Conservation (phyloP, 1,140 invertebrate genomes). For the Teleopsis dalmanni region DNA sequence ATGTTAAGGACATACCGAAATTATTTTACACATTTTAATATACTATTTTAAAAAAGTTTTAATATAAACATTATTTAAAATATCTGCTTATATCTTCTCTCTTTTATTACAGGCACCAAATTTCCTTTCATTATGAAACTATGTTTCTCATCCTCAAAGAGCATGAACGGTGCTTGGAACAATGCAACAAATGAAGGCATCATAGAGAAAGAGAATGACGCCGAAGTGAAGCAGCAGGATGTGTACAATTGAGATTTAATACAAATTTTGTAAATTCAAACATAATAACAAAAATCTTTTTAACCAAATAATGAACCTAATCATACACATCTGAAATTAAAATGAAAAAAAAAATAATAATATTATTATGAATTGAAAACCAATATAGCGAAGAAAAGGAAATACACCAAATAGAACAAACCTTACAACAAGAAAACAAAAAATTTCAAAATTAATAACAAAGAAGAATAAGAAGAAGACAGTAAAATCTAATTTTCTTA, state of each 20-base stretch:
- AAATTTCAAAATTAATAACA: slow-evolving; percentile 8
- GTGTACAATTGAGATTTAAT: slow-evolving; percentile 42
- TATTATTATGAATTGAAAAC: neutral
- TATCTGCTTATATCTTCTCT: neutral
- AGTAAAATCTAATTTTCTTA: too few species aligned
- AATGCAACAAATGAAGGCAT: slow-evolving; percentile 43
- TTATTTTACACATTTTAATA: neutral
- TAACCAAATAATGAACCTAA: too few species aligned
- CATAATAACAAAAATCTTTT: slow-evolving; percentile 21
- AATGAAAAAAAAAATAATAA: neutral
- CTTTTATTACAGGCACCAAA: slow-evolving; percentile 71
- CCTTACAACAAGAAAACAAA: neutral
- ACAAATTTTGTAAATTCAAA: slow-evolving; percentile 40
- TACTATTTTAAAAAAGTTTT: neutral
- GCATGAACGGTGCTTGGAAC: slow-evolving; percentile 51
- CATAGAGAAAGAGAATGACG: slow-evolving; percentile 43
- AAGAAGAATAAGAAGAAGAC: too few species aligned
- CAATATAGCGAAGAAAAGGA: neutral
- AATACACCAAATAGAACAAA: neutral
- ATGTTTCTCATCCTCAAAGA: slow-evolving; percentile 83
- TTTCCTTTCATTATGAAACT: slow-evolving; percentile 96
- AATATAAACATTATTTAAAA: too few species aligned
- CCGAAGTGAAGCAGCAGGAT: slow-evolving; percentile 30
- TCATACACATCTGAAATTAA: neutral
- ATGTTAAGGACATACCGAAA: too few species aligned